These are phyloP conservation scores for Gallinago undulata DNA, from an alignment of 2,113 vertebrate species.

Conservation along the genomic window DNA sequence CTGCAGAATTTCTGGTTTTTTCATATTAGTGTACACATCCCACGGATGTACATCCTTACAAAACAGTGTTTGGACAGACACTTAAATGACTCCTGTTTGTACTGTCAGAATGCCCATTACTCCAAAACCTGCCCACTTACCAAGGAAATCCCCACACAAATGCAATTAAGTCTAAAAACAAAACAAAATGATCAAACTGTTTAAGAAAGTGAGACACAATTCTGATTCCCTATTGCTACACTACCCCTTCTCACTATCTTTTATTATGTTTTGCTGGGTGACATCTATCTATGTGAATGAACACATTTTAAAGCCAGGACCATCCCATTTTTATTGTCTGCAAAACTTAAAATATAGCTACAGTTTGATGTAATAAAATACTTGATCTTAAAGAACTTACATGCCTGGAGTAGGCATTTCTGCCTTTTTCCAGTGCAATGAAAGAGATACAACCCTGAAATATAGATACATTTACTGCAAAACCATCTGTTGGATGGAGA, in stretches of 20 bases:
- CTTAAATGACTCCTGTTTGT: neutral
- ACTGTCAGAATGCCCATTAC: neutral
- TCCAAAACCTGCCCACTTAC: neutral
- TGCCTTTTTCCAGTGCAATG: neutral
- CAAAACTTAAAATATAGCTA: neutral
- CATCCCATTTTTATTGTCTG: neutral
- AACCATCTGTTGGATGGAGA: neutral
- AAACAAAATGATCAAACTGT: neutral
- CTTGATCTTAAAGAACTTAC: neutral
- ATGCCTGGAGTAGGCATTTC: neutral
- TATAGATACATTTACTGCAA: neutral
- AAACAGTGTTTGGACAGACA: neutral
- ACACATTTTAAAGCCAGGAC: neutral
- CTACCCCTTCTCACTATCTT: neutral
- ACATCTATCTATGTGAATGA: neutral
- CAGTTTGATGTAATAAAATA: neutral
- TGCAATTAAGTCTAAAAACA: neutral
- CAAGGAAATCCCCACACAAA: neutral
- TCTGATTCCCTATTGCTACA: neutral
- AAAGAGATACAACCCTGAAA: neutral
- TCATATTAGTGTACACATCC: neutral
- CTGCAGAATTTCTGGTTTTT: neutral
- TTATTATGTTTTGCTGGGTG: neutral
- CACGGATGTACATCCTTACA: neutral
- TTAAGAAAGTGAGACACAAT: neutral